Base-by-base conservation (phyloP, 2,797 vertebrate genomes). In the Epinephelus malabaricus region DNA sequence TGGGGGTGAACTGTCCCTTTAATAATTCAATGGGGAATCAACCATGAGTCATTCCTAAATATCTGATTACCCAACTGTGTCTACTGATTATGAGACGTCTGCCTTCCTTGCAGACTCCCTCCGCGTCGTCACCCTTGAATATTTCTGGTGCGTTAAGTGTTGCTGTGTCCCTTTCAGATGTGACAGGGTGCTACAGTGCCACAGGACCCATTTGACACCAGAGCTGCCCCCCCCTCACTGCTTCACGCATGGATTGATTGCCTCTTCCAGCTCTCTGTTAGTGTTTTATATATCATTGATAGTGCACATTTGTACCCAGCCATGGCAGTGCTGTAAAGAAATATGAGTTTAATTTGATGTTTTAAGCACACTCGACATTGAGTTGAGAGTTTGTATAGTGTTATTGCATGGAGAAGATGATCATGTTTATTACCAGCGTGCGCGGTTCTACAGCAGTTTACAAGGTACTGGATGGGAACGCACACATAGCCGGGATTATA, bases 301-400 rank as follows among this genome's bases (percentile, higher is more conserved):
- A 54, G 79, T 72, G 15, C 55, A 60, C 34, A 59, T 86, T 83
- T 77, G 69, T 83, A 68, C 69, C 59, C 70, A 64, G 59, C 9
- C 61, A 4, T 54, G 54, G 27, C 27, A 38, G 46, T 3, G 70
- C 76, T 67, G 77, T 75, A 81, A 79, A 85, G 74, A 89, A 85
- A 85, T 67, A 58, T 58, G 30, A 56, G 18, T 91, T 91, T 86
- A 81, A 88, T 86, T 79, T 83, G 49, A 59, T 49, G 58, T 73
- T 86, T 84, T 78, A 77, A 80, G 77, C 73, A 51, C 69, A 74
- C 74, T 73, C 84, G 83, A 82, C 70, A 53, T 17, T 47, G 69
- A 66, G 75, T 76, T 73, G 75, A 87, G 72, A 40, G 81, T 78
- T 74, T 67, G 53, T 70, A 8, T 60, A 18, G 76, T 58, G 80